A percentile compares a stretch with the other conserved stretches of the same genome.
These are phyloP conservation scores for Montipora foliosa DNA, from an alignment of 64 coral and sea anemone species.

Conservation along the genomic window DNA sequence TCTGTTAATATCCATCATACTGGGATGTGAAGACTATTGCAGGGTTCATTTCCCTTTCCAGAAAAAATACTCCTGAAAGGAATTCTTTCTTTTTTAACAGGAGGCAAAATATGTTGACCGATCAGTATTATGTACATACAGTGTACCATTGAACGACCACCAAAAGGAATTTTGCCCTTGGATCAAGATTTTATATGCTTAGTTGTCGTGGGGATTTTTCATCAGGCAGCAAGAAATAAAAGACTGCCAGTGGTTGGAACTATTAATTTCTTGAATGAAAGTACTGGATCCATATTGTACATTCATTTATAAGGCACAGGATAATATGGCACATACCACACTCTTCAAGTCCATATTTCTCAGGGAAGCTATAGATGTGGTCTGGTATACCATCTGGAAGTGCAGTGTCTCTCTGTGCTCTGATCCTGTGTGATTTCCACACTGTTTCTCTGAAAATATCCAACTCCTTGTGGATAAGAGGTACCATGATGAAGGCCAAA, in stretches of 20 bases:
- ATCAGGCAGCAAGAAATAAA: slow-evolving; percentile 4
- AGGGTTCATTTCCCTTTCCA: slow-evolving; percentile 36
- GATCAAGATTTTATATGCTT: slow-evolving; percentile 3
- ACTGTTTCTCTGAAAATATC: slow-evolving; percentile 23
- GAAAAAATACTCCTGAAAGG: background rate
- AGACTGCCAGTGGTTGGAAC: background rate
- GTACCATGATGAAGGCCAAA: slow-evolving; percentile 5
- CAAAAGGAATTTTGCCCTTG: background rate
- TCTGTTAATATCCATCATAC: background rate
- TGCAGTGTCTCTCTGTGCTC: slow-evolving; percentile 5
- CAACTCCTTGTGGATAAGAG: background rate
- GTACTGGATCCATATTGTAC: background rate
- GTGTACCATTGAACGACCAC: slow-evolving; percentile 13
- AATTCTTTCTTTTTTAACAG: background rate
- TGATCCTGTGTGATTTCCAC: background rate
- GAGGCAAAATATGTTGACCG: background rate
- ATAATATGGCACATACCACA: background rate
- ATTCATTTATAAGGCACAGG: background rate
- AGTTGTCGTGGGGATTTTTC: slow-evolving; percentile 7
- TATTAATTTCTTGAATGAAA: background rate
- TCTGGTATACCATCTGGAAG: background rate
- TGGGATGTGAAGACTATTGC: background rate
- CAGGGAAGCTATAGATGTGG: background rate
- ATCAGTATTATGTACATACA: slow-evolving; percentile 19
- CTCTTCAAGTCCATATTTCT: background rate